A percentile compares a stretch with the other conserved stretches of the same genome.
Evolutionary conservation across 2,113 vertebrate species (phyloP).

Genomic region (Odocoileus virginianus): DNA sequence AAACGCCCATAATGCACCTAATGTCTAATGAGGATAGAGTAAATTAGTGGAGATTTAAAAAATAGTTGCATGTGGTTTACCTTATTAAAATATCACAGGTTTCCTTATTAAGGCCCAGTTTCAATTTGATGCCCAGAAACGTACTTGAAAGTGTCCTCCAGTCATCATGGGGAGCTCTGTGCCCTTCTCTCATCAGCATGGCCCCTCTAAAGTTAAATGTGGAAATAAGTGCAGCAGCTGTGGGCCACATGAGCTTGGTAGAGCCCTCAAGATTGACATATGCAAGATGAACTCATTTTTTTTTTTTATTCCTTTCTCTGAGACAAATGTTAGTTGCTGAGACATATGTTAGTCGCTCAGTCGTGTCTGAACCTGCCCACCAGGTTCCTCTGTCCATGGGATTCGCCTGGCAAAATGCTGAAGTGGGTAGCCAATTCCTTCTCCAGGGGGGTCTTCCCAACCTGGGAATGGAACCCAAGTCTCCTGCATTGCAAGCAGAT

Average conservation of each 20-base stretch:
- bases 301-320: neutral
- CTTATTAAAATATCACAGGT: neutral
- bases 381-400: neutral
- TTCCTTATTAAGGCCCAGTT: neutral
- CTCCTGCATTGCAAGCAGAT: neutral
- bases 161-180: neutral
- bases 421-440: neutral
- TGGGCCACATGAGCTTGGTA: neutral
- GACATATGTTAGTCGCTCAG: neutral
- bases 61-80: neutral
- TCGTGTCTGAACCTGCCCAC: neutral
- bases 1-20: neutral
- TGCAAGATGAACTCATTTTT: neutral
- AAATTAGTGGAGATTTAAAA: conserved; percentile 8
- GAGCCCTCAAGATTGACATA: neutral
- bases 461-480: fast-evolving
- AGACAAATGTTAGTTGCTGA: neutral
- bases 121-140: neutral
- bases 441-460: neutral
- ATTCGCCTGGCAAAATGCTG: neutral
- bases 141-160: neutral
- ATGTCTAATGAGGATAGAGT: neutral
- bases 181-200: neutral
- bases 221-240: neutral
- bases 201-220: neutral